These are phyloP conservation scores for Oreochromis mossambicus DNA, from an alignment of 2,797 vertebrate genomes.

Conservation along the genomic window DNA sequence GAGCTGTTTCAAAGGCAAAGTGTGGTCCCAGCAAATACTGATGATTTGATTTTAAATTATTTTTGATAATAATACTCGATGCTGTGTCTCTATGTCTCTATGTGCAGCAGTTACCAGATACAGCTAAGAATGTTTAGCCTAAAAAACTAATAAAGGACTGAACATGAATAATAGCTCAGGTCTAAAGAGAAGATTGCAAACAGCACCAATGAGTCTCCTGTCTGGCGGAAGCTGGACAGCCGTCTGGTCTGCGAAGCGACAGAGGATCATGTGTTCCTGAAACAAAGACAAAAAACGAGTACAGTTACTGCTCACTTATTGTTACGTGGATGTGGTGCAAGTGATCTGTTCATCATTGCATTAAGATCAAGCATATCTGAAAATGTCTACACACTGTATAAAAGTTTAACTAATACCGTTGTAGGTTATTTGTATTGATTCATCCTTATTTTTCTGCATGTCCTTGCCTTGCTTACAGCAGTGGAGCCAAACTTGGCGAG, in stretches of 20 bases:
- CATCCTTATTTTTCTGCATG: background rate
- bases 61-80: background rate
- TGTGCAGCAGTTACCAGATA: background rate
- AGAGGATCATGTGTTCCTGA: slow-evolving; percentile 97
- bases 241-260: slow-evolving; percentile 97
- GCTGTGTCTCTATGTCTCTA: background rate
- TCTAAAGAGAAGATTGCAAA: background rate
- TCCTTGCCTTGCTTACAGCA: background rate
- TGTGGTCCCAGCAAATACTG: background rate
- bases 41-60: background rate
- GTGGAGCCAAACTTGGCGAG: background rate
- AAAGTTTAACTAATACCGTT: background rate
- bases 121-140: background rate
- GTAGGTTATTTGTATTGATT: background rate
- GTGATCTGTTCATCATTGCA: background rate
- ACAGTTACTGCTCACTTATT: background rate
- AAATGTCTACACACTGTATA: background rate
- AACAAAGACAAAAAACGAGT: background rate
- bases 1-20: background rate
- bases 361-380: background rate
- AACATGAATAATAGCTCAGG: background rate
- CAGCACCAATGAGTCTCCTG: slow-evolving; percentile 83
- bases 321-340: background rate
- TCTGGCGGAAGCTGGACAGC: slow-evolving; percentile 87
- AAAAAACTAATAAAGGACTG: background rate